phyloP scores from a whole-genome alignment of 2,797 vertebrate genomes.

The Gymnothorax reevesii region DNA sequence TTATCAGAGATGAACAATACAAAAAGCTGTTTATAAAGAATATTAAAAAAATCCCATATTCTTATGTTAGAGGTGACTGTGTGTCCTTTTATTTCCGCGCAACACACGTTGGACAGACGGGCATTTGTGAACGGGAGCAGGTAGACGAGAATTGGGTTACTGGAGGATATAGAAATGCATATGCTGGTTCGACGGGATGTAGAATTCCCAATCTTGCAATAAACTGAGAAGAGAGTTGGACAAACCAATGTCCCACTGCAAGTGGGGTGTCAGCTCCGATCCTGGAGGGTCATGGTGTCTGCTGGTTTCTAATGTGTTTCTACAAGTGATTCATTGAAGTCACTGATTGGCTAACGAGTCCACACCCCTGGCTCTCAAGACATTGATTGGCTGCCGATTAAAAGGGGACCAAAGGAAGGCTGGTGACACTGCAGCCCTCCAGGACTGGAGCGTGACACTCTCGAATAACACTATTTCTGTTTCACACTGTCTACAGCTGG shows the following conservation, averaged over 20 bases:
- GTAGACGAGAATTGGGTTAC: background rate
- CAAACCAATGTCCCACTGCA: too few relatives aligned
- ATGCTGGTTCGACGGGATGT: background rate
- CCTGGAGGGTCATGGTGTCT: too few relatives aligned
- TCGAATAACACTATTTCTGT: background rate
- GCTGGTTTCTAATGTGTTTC: too few relatives aligned
- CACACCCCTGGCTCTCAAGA: too few relatives aligned
- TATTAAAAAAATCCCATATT: constrained; percentile 85
- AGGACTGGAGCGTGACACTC: too few relatives aligned
- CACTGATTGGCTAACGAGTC: too few relatives aligned
- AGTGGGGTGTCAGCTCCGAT: too few relatives aligned
- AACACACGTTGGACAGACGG: background rate
- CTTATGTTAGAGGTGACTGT: constrained; percentile 78
- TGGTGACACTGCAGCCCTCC: too few relatives aligned
- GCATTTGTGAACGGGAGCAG: background rate
- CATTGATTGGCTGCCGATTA: too few relatives aligned
- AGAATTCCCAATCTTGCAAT: constrained; percentile 15
- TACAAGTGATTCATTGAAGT: too few relatives aligned
- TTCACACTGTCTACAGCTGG: background rate
- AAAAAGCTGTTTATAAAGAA: constrained; percentile 88
- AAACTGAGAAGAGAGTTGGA: background rate
- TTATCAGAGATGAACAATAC: constrained; percentile 74
- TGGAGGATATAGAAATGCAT: background rate
- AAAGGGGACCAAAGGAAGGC: too few relatives aligned
- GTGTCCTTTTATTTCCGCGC: constrained; percentile 56